These are phyloP conservation scores for Metalampra italica DNA, from an alignment of 2,888 invertebrate genomes.

Conservation along the genomic window DNA sequence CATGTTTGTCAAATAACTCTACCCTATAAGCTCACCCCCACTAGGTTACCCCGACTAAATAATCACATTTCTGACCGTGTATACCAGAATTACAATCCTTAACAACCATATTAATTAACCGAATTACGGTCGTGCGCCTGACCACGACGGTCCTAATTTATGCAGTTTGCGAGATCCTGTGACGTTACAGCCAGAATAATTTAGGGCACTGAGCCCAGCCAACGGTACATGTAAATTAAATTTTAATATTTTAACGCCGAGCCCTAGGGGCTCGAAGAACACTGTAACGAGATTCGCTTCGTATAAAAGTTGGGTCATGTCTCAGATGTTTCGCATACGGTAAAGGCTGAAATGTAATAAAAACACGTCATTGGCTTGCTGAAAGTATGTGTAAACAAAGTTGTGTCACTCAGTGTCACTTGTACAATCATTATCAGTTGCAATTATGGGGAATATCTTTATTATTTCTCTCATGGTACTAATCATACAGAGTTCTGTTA, in stretches of 20 bases:
- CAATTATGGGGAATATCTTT: no score
- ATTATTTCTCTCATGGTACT: no score
- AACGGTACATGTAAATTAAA: constrained; percentile 12
- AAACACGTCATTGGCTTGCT: no score
- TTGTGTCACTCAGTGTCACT: no score
- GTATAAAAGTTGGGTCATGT: constrained; percentile 7
- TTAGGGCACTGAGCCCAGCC: constrained; percentile 1
- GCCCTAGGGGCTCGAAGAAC: constrained; percentile 4
- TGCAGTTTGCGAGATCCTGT: constrained; percentile 10
- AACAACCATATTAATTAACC: constrained; percentile 14
- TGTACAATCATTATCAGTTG: no score
- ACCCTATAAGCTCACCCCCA: no score
- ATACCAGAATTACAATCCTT: constrained; percentile 6
- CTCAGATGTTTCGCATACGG: constrained; percentile 6
- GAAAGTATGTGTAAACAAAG: no score
- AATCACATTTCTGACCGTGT: neutral
- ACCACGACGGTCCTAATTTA: constrained; percentile 11
- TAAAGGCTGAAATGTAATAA: neutral
- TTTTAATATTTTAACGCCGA: constrained; percentile 13
- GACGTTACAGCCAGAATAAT: constrained; percentile 11
- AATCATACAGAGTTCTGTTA: no score
- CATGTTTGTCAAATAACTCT: no score
- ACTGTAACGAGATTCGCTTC: constrained; percentile 8
- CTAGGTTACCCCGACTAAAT: neutral
- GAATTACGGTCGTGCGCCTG: constrained; percentile 12